These are phyloP conservation scores for Drosophila teissieri DNA, from an alignment of 1,140 invertebrate genomes.

Conservation along the genomic window DNA sequence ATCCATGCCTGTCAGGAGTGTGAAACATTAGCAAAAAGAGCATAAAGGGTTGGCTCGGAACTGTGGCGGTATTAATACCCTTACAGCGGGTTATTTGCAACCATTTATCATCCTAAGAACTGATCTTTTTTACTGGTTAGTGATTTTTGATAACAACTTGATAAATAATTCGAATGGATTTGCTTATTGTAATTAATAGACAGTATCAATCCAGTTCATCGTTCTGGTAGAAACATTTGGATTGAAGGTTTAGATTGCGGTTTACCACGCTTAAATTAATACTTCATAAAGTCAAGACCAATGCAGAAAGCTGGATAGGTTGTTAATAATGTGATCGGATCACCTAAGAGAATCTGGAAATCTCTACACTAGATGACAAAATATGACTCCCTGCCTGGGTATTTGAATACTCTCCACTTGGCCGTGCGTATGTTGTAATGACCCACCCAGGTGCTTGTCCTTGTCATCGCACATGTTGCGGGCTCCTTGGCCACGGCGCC, in stretches of 20 bases:
- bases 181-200: no score
- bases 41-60: not conserved
- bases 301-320: no score
- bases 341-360: no score
- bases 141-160: not conserved
- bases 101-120: not conserved
- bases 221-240: no score
- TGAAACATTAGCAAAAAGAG: constrained; percentile 27
- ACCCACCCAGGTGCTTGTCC: constrained; percentile 87
- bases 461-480: constrained; percentile 82
- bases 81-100: not conserved
- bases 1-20: constrained; percentile 81
- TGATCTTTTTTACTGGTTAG: not conserved
- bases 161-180: no score
- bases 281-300: no score
- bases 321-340: no score
- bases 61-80: not conserved
- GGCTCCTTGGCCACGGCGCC: constrained; percentile 80
- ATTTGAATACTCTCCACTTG: no score
- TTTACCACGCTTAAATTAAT: no score
- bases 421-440: not conserved
- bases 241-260: no score
- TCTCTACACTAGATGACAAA: not conserved
- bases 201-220: no score
- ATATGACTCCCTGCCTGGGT: not conserved